Base-by-base conservation (phyloP, 2,113 vertebrate species). In the Ranitomeya variabilis region DNA sequence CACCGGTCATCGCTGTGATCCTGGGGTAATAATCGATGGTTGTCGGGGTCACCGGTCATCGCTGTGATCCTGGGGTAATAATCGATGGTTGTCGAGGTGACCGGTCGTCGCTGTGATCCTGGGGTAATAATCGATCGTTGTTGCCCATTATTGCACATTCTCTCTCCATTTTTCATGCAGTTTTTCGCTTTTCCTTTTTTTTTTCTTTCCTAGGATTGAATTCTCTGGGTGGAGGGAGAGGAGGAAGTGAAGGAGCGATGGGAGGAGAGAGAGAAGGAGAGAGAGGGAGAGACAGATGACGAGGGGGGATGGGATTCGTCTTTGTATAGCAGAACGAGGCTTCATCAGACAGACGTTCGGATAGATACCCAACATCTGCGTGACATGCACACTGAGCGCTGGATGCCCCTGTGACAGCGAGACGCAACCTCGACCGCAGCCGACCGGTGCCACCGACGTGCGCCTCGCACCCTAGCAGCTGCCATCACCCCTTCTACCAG, bases 271-370 rank as follows among this genome's bases (percentile, higher is more conserved):
- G 59, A 45, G 77, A 57, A 55, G 51, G 73, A 81, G 84, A 52
- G 45, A 66, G 37, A 45, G 37, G 37, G 37, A 45, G 64, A n/a
- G 86, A 80, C 6, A 79, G 76, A 80, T 37, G 55, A 77, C n/a
- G 71, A 62, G 86, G 76, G 73, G 71, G 85, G 74, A 79, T 66
- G 86, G 86, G 86, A 55, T 14, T 9, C 45, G 86, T 87, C 86
- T 87, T 87, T 87, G 86, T 87, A 87, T 81, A 82, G 79, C 86
- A 87, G 23, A 87, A 81, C 78, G 51, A 87, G 86, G 79, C 86
- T 87, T 82, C 51, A 69, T 64, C 86, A 87, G 86, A 82, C 64
- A 87, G 51, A 71, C 73, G 69, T 19, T 21, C 64, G 8, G 52
- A 73, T 3, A 86, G 62, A 80, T 77, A 23, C 51, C n/a, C 77